Conservation (phyloP, 2,888 invertebrate genomes). For the Agrypnus murinus region DNA sequence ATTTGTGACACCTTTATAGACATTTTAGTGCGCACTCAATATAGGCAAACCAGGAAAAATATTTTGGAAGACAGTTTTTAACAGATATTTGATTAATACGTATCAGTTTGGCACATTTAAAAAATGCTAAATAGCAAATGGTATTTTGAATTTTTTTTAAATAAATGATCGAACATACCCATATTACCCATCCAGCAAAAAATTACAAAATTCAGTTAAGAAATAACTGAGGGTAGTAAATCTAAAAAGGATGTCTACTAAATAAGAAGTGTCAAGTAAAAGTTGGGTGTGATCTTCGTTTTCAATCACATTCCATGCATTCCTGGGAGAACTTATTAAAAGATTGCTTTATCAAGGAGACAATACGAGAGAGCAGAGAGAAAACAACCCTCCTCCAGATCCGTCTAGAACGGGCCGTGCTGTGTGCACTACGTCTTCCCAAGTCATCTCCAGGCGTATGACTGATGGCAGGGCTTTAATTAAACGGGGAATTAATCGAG, state of each 20-base stretch:
- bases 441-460: constrained; percentile 62
- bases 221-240: constrained; percentile 13
- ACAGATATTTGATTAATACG: too few relatives aligned
- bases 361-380: constrained; percentile 58
- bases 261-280: constrained; percentile 58
- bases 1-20: too few relatives aligned
- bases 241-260: constrained; percentile 12
- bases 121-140: too few relatives aligned
- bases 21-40: too few relatives aligned
- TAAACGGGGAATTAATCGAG: constrained; percentile 67
- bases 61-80: too few relatives aligned
- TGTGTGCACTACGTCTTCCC: constrained; percentile 32
- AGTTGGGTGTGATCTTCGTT: constrained; percentile 50
- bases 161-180: too few relatives aligned
- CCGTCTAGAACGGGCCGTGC: constrained; percentile 39
- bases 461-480: constrained; percentile 67
- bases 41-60: too few relatives aligned
- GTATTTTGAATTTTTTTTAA: too few relatives aligned
- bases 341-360: constrained; percentile 69
- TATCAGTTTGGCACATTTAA: too few relatives aligned
- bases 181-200: too few relatives aligned
- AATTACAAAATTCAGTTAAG: too few relatives aligned
- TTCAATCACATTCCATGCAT: constrained; percentile 65
- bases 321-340: constrained; percentile 66
- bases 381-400: constrained; percentile 59